Conservation (phyloP, 2,888 invertebrate species). For the Eupeodes luniger region DNA sequence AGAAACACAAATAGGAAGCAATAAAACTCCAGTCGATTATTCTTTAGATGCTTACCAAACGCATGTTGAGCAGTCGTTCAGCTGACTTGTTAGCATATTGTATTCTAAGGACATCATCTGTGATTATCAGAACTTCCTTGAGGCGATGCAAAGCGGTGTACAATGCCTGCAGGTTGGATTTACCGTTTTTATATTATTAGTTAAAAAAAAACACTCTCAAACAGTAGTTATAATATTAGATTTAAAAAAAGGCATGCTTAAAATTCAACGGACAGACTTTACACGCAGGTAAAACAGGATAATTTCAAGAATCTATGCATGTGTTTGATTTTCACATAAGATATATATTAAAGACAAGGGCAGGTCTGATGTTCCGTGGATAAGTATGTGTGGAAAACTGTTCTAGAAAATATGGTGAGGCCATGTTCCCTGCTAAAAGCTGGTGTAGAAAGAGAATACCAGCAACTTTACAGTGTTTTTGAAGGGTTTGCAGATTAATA, state of each 20-base stretch:
- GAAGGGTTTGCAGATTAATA: no score
- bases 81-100: constrained; percentile 95
- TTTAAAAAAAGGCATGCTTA: constrained; percentile 28
- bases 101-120: constrained; percentile 93
- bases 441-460: no score
- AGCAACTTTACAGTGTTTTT: no score
- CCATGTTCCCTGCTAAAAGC: no score
- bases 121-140: constrained; percentile 93
- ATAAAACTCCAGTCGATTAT: constrained; percentile 56
- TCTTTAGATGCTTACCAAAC: constrained; percentile 85
- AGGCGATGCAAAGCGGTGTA: constrained; percentile 94
- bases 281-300: neutral
- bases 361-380: no score
- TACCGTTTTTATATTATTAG: constrained; percentile 59
- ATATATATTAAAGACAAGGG: no score
- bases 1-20: constrained; percentile 59
- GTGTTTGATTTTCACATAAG: no score
- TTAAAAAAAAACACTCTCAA: constrained; percentile 58
- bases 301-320: no score
- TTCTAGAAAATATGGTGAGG: no score
- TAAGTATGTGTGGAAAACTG: no score
- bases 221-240: constrained; percentile 36
- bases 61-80: constrained; percentile 91
- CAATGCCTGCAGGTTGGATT: constrained; percentile 86
- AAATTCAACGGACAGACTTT: constrained; percentile 15